phyloP scores from a whole-genome alignment of 2,113 vertebrate species.

The Brachypodius melanocephalos region DNA sequence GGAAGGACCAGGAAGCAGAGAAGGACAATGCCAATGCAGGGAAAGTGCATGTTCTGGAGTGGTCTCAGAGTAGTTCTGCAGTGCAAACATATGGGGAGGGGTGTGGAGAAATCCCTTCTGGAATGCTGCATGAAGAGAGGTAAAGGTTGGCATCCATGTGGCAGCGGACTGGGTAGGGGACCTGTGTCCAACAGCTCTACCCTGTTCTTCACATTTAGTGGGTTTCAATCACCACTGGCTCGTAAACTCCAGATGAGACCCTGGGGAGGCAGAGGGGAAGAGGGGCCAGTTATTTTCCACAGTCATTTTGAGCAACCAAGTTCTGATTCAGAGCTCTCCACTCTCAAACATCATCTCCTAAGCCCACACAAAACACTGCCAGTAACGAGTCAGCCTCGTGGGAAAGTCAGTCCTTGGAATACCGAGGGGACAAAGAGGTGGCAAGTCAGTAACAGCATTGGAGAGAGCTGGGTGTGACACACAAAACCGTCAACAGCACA shows the following conservation, averaged over 20 bases:
- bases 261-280: conserved; percentile 64
- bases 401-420: not conserved
- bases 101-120: conserved; percentile 53
- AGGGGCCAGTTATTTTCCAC: not conserved
- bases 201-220: conserved; percentile 78
- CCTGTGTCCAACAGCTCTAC: conserved; percentile 58
- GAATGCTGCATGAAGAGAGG: conserved; percentile 68
- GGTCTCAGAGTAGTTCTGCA: conserved; percentile 43
- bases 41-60: conserved; percentile 65
- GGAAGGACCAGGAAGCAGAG: not conserved
- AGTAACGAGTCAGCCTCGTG: not conserved
- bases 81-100: conserved; percentile 41
- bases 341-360: not conserved
- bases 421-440: not conserved
- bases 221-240: conserved; percentile 94
- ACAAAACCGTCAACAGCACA: not conserved
- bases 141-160: conserved; percentile 51
- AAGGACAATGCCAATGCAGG: conserved; percentile 12
- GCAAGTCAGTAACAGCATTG: not conserved
- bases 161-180: conserved; percentile 36
- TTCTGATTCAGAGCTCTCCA: not conserved
- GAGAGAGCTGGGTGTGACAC: not conserved
- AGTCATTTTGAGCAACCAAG: not conserved
- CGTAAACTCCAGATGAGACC: conserved; percentile 88
- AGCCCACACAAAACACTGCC: not conserved